phyloP scores from a whole-genome alignment of 2,113 vertebrate genomes.

The Zosterops hypoxanthus region DNA sequence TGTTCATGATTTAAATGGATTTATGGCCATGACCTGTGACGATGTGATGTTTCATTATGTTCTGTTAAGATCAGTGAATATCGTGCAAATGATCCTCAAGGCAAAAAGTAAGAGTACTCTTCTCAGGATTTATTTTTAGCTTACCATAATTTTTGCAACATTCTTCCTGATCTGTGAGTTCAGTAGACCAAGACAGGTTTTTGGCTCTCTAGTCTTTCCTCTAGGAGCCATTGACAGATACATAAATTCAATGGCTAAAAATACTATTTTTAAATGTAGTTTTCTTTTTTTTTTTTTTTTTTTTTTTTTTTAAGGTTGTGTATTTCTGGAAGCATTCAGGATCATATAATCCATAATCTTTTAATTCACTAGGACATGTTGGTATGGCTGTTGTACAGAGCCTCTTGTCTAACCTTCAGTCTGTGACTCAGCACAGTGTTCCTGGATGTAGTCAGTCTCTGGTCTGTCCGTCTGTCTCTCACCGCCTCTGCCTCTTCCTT shows the following conservation, averaged over 20 bases:
- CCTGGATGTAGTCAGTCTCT: not conserved
- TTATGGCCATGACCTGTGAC: not conserved
- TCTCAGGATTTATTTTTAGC: not conserved
- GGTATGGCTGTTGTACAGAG: not conserved
- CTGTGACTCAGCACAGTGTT: not conserved
- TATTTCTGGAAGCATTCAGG: not conserved
- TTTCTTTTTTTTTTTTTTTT: no score
- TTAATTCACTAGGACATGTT: not conserved
- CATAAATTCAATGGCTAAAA: not conserved
- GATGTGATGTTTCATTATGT: not conserved
- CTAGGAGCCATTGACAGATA: not conserved
- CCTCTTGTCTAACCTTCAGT: not conserved
- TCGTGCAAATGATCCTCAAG: not conserved
- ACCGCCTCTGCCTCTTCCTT: not conserved
- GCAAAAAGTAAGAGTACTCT: not conserved
- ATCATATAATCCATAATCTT: not conserved
- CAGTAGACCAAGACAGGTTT: not conserved
- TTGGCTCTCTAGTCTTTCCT: not conserved
- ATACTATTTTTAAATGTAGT: no score
- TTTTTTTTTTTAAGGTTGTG: not conserved
- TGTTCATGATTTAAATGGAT: not conserved
- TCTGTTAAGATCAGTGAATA: rapidly evolving
- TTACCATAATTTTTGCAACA: not conserved
- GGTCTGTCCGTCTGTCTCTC: not conserved
- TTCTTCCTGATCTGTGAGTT: not conserved